Percentiles rank a stretch among this genome's conserved stretches.
Evolutionary conservation across 2,888 invertebrate species (phyloP).

Genomic region (Salticus scenicus): DNA sequence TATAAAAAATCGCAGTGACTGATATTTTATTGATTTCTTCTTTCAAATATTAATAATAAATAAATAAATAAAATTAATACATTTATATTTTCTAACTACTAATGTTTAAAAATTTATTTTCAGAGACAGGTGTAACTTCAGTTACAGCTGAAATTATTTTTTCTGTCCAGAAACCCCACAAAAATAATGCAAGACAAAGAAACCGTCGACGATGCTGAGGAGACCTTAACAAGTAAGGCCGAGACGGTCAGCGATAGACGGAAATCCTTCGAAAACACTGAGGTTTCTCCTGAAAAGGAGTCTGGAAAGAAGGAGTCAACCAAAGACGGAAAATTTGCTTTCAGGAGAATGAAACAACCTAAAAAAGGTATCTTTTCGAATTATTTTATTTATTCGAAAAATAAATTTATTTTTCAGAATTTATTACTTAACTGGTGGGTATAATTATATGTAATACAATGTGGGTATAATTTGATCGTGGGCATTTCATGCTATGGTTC

Average conservation of each 20-base stretch:
- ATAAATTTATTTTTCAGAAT: too few species aligned
- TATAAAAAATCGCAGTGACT: too few species aligned
- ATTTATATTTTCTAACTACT: too few species aligned
- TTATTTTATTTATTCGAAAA: too few species aligned
- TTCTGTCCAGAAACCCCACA: slow-evolving; percentile 16
- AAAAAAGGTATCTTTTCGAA: slow-evolving; percentile 51
- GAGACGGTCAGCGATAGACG: slow-evolving; percentile 30
- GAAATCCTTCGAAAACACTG: slow-evolving; percentile 16
- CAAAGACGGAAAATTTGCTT: slow-evolving; percentile 56
- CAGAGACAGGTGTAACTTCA: slow-evolving; percentile 47
- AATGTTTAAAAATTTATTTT: too few species aligned
- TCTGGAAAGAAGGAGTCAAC: slow-evolving; percentile 29
- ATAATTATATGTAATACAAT: too few species aligned
- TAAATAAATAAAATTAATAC: too few species aligned
- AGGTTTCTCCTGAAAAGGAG: neutral
- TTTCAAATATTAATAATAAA: too few species aligned
- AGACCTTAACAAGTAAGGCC: slow-evolving; percentile 56
- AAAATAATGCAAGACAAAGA: slow-evolving; percentile 57
- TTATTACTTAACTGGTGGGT: too few species aligned
- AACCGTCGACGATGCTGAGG: slow-evolving; percentile 60
- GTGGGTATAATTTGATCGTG: too few species aligned
- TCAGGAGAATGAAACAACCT: slow-evolving; percentile 56
- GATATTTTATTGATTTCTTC: too few species aligned
- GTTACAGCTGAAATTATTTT: slow-evolving; percentile 49
- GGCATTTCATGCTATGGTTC: too few species aligned